These are phyloP conservation scores for Taxidea taxus DNA, from an alignment of 2,113 vertebrate species.

Conservation along the genomic window DNA sequence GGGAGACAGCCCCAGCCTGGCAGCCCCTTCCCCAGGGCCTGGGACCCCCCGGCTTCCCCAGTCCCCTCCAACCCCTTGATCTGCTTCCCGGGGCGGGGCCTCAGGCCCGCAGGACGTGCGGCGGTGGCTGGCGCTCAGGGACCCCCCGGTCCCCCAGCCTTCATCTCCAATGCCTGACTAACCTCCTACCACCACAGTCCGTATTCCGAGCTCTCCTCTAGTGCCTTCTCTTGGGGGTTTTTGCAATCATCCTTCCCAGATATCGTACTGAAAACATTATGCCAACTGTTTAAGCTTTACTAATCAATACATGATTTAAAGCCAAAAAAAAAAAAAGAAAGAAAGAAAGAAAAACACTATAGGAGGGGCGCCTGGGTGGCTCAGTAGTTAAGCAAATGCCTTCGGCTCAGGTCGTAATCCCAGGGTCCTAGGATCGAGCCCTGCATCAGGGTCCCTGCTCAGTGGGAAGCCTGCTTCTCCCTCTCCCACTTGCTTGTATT, in stretches of 20 bases:
- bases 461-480: no score
- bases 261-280: conserved; percentile 83
- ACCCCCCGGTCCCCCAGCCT: not conserved
- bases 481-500: no score
- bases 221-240: conserved; percentile 82
- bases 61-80: not conserved
- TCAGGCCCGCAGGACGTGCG: not conserved
- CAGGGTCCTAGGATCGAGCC: no score
- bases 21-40: no score
- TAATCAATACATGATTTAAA: conserved; percentile 89
- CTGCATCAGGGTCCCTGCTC: no score
- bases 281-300: conserved; percentile 84
- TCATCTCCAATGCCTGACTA: not conserved
- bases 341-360: no score
- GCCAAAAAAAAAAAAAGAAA: not conserved
- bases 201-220: not conserved
- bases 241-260: conserved; percentile 67
- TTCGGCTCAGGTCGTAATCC: no score
- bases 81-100: not conserved
- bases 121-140: conserved; percentile 11
- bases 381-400: no score
- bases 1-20: not conserved
- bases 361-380: no score
- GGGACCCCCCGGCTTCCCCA: not conserved
- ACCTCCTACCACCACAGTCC: not conserved